phyloP scores from a whole-genome alignment of 2,797 vertebrate genomes.

The Craterocephalus amniculus region DNA sequence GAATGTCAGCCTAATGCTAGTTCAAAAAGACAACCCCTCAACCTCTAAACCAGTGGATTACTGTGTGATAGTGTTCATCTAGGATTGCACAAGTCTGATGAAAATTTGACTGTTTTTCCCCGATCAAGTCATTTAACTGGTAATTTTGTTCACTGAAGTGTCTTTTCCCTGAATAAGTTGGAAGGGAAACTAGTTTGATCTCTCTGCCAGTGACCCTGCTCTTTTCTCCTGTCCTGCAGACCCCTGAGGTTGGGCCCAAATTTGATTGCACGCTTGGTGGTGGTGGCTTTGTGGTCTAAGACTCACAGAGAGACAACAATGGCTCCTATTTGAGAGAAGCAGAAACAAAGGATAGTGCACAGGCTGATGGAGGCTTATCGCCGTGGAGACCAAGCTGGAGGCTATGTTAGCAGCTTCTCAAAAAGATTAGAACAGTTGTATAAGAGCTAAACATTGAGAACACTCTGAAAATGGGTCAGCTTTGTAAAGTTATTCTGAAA shows the following conservation, averaged over 20 bases:
- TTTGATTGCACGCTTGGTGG: slow-evolving; percentile 80
- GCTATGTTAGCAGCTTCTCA: slow-evolving; percentile 66
- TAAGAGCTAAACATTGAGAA: slow-evolving; percentile 48
- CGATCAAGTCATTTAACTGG: slow-evolving; percentile 19
- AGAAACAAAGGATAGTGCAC: slow-evolving; percentile 57
- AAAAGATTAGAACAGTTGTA: slow-evolving; percentile 64
- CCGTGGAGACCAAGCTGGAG: slow-evolving; percentile 75
- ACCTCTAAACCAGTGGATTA: slow-evolving; percentile 60
- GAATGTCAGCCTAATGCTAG: slow-evolving; percentile 77
- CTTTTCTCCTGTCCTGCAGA: slow-evolving; percentile 49
- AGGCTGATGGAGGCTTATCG: slow-evolving; percentile 75
- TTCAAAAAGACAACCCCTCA: slow-evolving; percentile 64
- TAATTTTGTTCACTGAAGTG: slow-evolving; percentile 13
- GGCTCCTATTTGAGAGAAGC: slow-evolving; percentile 74
- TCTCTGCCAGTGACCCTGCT: slow-evolving; percentile 25
- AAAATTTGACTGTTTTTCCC: slow-evolving; percentile 18
- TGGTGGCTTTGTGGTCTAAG: slow-evolving; percentile 76
- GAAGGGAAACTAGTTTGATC: slow-evolving; percentile 40
- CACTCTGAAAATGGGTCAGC: slow-evolving; percentile 47
- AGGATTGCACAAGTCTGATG: slow-evolving; percentile 30
- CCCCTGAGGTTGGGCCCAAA: slow-evolving; percentile 75
- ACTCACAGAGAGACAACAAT: slow-evolving; percentile 74
- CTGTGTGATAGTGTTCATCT: slow-evolving; percentile 41
- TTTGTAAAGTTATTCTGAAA: slow-evolving; percentile 34
- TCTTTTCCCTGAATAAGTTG: slow-evolving; percentile 17